phyloP scores from a whole-genome alignment of 2,888 invertebrate species.

The Tupiocoris notatus region DNA sequence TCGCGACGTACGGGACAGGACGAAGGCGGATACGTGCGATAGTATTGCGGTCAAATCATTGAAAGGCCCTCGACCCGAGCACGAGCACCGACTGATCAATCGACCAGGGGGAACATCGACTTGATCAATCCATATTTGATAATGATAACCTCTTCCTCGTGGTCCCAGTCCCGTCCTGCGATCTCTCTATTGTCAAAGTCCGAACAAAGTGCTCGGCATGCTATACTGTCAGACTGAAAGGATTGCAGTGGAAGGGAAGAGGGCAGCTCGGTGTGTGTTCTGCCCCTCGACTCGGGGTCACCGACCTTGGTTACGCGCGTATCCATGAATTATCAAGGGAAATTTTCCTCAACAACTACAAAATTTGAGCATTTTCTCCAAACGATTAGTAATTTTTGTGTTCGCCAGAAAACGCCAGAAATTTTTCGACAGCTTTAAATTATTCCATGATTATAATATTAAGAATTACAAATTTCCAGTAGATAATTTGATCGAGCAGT shows the following conservation, averaged over 20 bases:
- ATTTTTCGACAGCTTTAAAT: too few relatives aligned
- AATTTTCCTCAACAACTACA: too few relatives aligned
- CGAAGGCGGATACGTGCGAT: constrained; percentile 33
- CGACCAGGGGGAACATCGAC: constrained; percentile 2
- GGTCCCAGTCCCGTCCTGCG: not conserved
- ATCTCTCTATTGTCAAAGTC: not conserved
- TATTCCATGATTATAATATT: too few relatives aligned
- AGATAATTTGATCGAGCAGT: too few relatives aligned
- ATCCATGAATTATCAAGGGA: too few relatives aligned
- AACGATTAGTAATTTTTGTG: too few relatives aligned
- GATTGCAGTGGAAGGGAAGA: not conserved
- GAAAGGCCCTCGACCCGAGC: constrained; percentile 3
- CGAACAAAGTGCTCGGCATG: not conserved
- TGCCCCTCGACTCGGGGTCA: not conserved
- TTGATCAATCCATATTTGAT: constrained; percentile 38
- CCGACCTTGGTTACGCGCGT: not conserved
- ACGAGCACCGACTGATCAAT: not conserved
- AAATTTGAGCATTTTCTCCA: too few relatives aligned
- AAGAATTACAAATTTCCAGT: too few relatives aligned
- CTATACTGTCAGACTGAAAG: not conserved
- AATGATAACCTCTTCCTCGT: not conserved
- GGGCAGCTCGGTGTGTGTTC: not conserved
- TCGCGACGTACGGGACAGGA: not conserved
- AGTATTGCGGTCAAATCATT: constrained; percentile 39
- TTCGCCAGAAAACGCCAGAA: too few relatives aligned